phyloP scores from a whole-genome alignment of 2,888 invertebrate genomes.

The Rhagophthalmus giganteus region DNA sequence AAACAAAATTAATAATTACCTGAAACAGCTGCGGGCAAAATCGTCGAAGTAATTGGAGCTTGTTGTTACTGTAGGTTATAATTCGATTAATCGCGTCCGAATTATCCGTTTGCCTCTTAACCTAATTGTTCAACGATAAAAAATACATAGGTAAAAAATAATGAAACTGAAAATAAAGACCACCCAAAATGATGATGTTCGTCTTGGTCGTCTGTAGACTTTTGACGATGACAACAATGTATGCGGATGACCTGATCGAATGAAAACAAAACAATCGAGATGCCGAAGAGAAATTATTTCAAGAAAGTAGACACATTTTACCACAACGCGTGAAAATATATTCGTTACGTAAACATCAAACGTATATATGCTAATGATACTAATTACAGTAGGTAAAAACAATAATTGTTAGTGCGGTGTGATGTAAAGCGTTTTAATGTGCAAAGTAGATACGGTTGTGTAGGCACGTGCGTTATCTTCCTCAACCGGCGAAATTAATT shows the following conservation, averaged over 20 bases:
- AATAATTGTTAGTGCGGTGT: no score
- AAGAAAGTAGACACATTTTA: no score
- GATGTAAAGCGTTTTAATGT: no score
- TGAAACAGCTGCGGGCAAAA: slow-evolving; percentile 53
- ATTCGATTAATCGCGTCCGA: slow-evolving; percentile 14
- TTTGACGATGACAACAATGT: slow-evolving; percentile 34
- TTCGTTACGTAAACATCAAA: no score
- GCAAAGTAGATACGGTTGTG: no score
- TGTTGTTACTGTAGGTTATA: slow-evolving; percentile 41
- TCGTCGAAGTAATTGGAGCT: slow-evolving; percentile 49
- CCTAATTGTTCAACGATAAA: slow-evolving; percentile 23
- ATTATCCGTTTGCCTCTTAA: slow-evolving; percentile 21
- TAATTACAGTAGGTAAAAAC: no score
- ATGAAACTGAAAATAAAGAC: slow-evolving; percentile 5
- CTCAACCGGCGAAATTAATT: no score
- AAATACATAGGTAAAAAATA: slow-evolving; percentile 2
- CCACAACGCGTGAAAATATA: no score
- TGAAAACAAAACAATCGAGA: not conserved
- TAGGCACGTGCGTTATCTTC: no score
- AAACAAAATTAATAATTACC: no score
- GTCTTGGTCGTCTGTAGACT: slow-evolving; percentile 37
- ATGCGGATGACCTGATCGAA: no score
- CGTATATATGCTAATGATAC: no score
- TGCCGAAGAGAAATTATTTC: not conserved
- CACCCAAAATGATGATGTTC: slow-evolving; percentile 12